Evolutionary conservation across 1,140 invertebrate genomes (phyloP), one percentile per base, ranked within the genome.

Genomic region (Mycetomoellerius zeteki): DNA sequence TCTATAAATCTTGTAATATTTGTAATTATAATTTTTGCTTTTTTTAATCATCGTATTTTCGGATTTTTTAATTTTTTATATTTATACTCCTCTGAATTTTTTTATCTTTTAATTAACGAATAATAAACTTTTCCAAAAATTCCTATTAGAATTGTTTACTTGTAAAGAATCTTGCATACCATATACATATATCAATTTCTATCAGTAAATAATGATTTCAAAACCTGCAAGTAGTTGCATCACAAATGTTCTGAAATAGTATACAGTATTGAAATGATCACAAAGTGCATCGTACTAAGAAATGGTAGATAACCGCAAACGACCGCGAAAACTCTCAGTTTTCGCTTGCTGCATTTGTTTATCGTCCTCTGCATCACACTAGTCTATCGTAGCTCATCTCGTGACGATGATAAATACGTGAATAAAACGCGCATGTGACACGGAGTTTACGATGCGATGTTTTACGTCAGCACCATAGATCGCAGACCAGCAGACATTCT

Each of bases 401-500:
- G 52, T 37, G 54, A n/a, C 33, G 43, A 65, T 71, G 43, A 77
- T 78, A 86, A 72, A 72, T 77, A 64, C 62, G 60, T 64, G 75
- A 82, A 84, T 81, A 88, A 85, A 72, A 91, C 56, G 76, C 6
- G 62, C 19, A 54, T 24, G 76, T 7, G n/a, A 56, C 37, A 54
- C 19, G 8, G 12, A 58, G 24, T 43, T 77, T 69, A 69, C 6
- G 37, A 72, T 56, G 69, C 10, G 52, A 77, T 62, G 80, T 64
- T 67, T 88, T 86, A 78, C 86, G 75, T 84, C 88, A 89, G 67
- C 76, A 58, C 27, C 71, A 65, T 80, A 86, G 84, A 69, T 50
- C 37, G 37, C 47, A 81, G 71, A 19, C 64, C 65, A 56, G 67
- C 87, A 91, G 87, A 89, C 89, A 92, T 93, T 92, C 87, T 64